phyloP scores from a whole-genome alignment of 2,113 vertebrate species.

The Castor canadensis region DNA sequence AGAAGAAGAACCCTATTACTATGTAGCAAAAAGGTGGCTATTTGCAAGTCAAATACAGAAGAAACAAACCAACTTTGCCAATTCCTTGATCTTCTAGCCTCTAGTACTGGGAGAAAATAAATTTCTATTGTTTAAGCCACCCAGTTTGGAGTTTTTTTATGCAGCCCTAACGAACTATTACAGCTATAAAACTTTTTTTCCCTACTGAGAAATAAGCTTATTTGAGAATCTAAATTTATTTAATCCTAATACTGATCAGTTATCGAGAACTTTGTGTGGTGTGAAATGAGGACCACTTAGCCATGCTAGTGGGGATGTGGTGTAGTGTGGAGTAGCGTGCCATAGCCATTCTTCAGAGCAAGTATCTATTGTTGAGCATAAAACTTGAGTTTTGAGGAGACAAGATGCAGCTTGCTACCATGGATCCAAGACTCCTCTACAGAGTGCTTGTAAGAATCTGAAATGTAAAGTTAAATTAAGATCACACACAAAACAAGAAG shows the following conservation, averaged over 20 bases:
- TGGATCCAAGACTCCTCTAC: neutral
- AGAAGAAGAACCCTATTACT: neutral
- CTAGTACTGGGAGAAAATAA: neutral
- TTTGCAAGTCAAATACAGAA: neutral
- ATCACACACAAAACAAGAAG: neutral
- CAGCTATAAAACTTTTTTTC: neutral
- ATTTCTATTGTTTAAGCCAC: neutral
- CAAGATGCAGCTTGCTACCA: neutral
- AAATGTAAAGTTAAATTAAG: slow-evolving; percentile 4
- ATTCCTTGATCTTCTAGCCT: neutral
- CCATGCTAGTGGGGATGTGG: neutral
- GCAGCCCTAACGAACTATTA: neutral
- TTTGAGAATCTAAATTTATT: neutral
- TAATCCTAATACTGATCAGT: neutral
- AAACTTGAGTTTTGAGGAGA: neutral
- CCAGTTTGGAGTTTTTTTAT: neutral
- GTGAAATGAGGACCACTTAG: neutral
- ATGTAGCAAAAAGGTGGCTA: neutral
- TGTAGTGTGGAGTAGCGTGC: neutral
- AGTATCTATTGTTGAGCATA: neutral
- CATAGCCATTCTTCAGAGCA: neutral
- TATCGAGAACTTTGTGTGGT: neutral
- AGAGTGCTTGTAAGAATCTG: neutral
- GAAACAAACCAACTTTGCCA: neutral
- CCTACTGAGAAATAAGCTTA: neutral